phyloP scores from a whole-genome alignment of 2,113 vertebrate species.

The Calonectris borealis region DNA sequence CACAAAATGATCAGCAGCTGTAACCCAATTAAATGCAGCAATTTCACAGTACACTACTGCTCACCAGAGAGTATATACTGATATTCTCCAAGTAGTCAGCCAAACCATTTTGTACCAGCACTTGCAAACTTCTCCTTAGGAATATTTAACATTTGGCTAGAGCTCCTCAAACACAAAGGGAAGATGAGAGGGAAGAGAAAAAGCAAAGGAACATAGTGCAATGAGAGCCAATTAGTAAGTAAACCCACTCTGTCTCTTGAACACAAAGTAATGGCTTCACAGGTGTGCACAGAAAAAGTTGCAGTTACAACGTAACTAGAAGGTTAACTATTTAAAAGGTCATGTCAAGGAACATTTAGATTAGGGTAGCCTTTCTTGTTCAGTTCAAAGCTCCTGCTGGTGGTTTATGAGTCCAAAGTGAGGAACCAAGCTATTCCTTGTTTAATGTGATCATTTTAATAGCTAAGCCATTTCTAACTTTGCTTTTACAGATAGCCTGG shows the following conservation, averaged over 20 bases:
- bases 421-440: constrained; percentile 20
- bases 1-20: constrained; percentile 71
- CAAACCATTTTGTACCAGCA: not conserved
- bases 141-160: constrained; percentile 48
- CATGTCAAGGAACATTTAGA: constrained; percentile 3
- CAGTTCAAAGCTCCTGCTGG: constrained; percentile 40
- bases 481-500: not conserved
- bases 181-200: constrained; percentile 20
- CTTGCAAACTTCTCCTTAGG: constrained; percentile 33
- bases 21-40: constrained; percentile 58
- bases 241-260: constrained; percentile 18
- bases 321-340: constrained; percentile 49
- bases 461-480: constrained; percentile 8
- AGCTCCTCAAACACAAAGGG: constrained; percentile 36
- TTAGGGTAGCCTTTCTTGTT: constrained; percentile 15
- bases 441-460: constrained; percentile 32
- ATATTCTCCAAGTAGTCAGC: not conserved
- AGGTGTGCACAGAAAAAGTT: constrained; percentile 46
- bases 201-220: not conserved
- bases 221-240: constrained; percentile 31
- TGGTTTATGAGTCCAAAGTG: constrained; percentile 29
- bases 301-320: constrained; percentile 23
- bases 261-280: constrained; percentile 23
- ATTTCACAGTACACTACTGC: constrained; percentile 29
- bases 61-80: constrained; percentile 4